Evolutionary conservation across 2,797 vertebrate species (phyloP).

Genomic region (Hylomyscus alleni): DNA sequence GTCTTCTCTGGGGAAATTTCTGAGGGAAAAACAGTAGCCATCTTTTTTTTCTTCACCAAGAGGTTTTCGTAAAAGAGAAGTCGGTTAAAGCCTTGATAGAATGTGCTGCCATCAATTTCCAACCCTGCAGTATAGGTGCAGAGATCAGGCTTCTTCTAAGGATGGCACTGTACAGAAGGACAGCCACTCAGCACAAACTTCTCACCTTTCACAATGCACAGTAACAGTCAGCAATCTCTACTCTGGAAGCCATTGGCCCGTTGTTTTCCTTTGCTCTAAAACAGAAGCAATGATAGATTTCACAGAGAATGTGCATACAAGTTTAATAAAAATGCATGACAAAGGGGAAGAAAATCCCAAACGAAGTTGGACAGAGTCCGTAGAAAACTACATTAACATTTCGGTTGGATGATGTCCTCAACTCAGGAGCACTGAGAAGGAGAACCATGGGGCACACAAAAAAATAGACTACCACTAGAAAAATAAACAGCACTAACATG

Average conservation of each 20-base stretch:
- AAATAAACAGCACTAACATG: not conserved
- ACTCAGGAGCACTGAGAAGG: not conserved
- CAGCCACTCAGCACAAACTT: not conserved
- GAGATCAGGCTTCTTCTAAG: not conserved
- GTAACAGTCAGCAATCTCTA: slow-evolving; percentile 28
- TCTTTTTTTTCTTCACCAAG: not conserved
- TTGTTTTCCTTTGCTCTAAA: slow-evolving; percentile 39
- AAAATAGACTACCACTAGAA: not conserved
- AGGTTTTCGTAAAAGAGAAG: not conserved
- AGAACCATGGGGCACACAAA: not conserved
- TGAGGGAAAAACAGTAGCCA: not conserved
- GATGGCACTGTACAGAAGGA: not conserved
- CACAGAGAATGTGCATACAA: not conserved
- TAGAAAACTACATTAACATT: not conserved
- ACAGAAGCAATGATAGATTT: not conserved
- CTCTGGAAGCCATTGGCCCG: not conserved
- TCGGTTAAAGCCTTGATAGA: not conserved
- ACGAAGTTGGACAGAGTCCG: not conserved
- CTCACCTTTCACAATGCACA: not conserved
- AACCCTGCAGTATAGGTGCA: not conserved
- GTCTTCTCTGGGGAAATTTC: slow-evolving; percentile 43
- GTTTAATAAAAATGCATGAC: slow-evolving; percentile 18
- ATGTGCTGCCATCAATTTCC: not conserved
- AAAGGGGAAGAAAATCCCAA: not conserved
- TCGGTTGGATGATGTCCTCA: not conserved